These are phyloP conservation scores for Passerculus sandwichensis DNA, from an alignment of 2,797 vertebrate species.

Conservation along the genomic window DNA sequence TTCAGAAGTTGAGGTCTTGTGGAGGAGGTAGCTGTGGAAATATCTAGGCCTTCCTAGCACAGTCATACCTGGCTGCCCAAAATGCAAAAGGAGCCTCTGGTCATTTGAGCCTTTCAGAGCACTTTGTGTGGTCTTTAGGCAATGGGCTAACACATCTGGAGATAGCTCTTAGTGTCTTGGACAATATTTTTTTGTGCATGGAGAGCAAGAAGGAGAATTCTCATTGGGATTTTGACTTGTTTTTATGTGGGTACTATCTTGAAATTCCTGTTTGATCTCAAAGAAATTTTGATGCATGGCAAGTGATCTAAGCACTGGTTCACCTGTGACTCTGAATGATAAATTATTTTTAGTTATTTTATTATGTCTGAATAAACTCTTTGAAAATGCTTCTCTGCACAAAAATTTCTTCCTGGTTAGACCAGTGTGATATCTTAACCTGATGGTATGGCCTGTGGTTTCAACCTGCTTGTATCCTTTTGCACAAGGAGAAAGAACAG, in stretches of 20 bases:
- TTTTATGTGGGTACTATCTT: not conserved
- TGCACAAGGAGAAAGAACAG: not conserved
- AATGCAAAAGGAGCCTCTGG: not conserved
- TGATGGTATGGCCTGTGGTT: not conserved
- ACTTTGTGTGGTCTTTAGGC: not conserved
- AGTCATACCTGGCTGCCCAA: not conserved
- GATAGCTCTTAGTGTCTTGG: not conserved
- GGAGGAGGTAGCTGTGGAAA: not conserved
- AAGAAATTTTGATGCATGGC: not conserved
- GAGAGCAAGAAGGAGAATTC: not conserved
- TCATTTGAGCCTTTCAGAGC: not conserved
- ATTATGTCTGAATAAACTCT: not conserved
- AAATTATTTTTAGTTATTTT: not conserved
- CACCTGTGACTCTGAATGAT: not conserved
- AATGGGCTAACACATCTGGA: fast-evolving
- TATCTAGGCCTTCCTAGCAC: not conserved
- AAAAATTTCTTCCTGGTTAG: not conserved
- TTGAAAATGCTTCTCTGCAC: not conserved
- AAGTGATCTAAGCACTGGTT: not conserved
- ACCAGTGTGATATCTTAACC: not conserved
- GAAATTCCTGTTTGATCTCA: not conserved
- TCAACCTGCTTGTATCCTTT: not conserved
- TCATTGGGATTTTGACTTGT: not conserved
- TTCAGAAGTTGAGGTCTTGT: not conserved
- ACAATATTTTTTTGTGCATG: not conserved